phyloP scores from a whole-genome alignment of 1,140 invertebrate genomes.

The Patella vulgata region DNA sequence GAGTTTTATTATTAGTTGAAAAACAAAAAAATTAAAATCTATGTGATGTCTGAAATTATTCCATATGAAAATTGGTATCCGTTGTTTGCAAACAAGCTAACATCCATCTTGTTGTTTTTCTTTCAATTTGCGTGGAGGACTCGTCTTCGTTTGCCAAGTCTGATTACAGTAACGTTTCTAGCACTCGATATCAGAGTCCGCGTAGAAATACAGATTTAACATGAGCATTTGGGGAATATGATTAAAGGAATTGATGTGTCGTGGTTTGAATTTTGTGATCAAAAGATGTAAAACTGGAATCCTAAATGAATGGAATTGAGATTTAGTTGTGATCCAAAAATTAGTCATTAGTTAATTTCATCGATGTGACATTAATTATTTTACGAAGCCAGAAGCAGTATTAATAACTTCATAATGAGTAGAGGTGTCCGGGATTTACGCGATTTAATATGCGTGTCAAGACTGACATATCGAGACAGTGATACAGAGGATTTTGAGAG shows the following conservation, averaged over 20 bases:
- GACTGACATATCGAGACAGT: conserved; percentile 55
- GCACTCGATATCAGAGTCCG: conserved; percentile 69
- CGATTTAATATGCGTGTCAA: conserved; percentile 62
- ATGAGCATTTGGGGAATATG: neutral
- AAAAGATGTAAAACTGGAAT: no score
- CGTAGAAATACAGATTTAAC: conserved; percentile 29
- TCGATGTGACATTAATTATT: no score
- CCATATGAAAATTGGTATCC: conserved; percentile 8
- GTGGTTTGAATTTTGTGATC: no score
- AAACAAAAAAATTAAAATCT: no score
- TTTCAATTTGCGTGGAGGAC: conserved; percentile 73
- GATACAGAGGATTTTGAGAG: conserved; percentile 49
- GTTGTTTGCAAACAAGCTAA: conserved; percentile 26
- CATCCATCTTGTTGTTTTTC: conserved; percentile 67
- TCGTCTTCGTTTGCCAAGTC: conserved; percentile 70
- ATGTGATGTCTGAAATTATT: conserved; percentile 19
- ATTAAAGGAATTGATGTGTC: neutral
- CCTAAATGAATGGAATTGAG: no score
- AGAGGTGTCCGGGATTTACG: conserved; percentile 59
- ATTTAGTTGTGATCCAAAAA: no score
- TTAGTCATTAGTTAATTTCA: no score
- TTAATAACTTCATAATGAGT: conserved; percentile 49
- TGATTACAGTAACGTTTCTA: conserved; percentile 71
- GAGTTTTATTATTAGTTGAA: no score
- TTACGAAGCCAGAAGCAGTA: conserved; percentile 11